Evolutionary conservation across 37 sponge, comb jelly and placozoan species (phyloP), one percentile per base, ranked within the genome.

Genomic region (Tethya wilhelma): DNA sequence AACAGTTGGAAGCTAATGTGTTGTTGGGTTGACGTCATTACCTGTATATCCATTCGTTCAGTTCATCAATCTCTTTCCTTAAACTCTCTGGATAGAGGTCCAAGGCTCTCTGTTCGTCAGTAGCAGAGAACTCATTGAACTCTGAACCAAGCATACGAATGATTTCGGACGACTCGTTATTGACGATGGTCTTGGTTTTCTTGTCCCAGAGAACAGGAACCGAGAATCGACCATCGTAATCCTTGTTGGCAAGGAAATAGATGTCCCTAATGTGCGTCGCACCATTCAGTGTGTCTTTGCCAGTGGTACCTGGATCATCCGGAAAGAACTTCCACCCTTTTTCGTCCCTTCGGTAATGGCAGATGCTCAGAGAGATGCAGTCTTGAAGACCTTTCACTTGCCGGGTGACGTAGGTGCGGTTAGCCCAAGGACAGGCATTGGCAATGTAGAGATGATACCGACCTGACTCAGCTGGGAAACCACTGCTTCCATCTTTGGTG

Each of bases 361-460:
- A 89, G 9, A 91, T 84, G 66, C 91, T 77, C 49, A 96, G 62
- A 0, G 89, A 67, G 53, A 93, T 90, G 41, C 86, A 84, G n/a
- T 91, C 84, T 73, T 93, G 94, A 0, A 96, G 86, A 0, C 97
- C 94, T 65, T 96, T 96, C 68, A 93, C 62, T 42, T 80, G 81
- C 2, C 97, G 71, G 17, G 36, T 58, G 41, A 96, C 83, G 8
- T 94, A 70, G 1, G 97, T 85, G 14, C 97, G 69, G 49, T 96
- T 95, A 6, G 97, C 97, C 86, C 86, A 97, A 23, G 97, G 97
- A 75, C 97, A 97, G 20, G 92, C 95, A 23, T 79, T 77, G 45
- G 97, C 91, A 1, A 97, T 90, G 69, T 94, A 97, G 38, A 97
- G 78, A 46, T 97, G 97, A 78, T 97, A 97, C 22, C 97, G 95